A percentile compares a stretch with the other conserved stretches of the same genome.
Conservation (phyloP, 2,113 vertebrate species). For the Sinocyclocheilus anshuiensis region DNA sequence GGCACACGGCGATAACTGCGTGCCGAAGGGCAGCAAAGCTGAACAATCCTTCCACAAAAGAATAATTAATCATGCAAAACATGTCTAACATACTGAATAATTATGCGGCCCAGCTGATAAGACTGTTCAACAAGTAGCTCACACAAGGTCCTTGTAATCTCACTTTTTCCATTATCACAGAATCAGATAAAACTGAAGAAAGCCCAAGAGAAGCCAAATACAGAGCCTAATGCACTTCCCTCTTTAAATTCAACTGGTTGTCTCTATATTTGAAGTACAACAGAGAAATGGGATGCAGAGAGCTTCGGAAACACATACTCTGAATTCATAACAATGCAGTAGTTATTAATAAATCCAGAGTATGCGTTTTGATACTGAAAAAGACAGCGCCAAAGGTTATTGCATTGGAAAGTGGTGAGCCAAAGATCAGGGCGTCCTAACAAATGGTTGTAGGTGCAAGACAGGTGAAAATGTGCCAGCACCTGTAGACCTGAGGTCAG, state of each 20-base stretch:
- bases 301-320: slow-evolving; percentile 18
- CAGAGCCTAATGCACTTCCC: not conserved
- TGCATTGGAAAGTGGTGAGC: not conserved
- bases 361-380: not conserved
- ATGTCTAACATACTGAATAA: slow-evolving; percentile 55
- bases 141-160: slow-evolving; percentile 50
- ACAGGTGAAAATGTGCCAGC: not conserved
- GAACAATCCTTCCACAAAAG: slow-evolving; percentile 33
- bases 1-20: not conserved
- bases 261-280: not conserved
- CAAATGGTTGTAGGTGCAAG: not conserved
- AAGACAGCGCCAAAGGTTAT: not conserved
- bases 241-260: slow-evolving; percentile 29
- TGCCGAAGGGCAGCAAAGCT: slow-evolving; percentile 13
- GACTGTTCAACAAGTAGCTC: slow-evolving; percentile 54
- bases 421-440: not conserved
- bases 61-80: slow-evolving; percentile 58
- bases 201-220: not conserved
- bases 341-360: slow-evolving; percentile 28
- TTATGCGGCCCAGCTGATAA: slow-evolving; percentile 58
- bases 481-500: slow-evolving; percentile 1
- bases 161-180: slow-evolving; percentile 54
- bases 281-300: slow-evolving; percentile 26
- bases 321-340: slow-evolving; percentile 13
- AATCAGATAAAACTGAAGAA: slow-evolving; percentile 54